Percentiles rank a stretch among this genome's conserved stretches.
Evolutionary conservation across 2,113 vertebrate species (phyloP).

Genomic region (Aramus guarauna): DNA sequence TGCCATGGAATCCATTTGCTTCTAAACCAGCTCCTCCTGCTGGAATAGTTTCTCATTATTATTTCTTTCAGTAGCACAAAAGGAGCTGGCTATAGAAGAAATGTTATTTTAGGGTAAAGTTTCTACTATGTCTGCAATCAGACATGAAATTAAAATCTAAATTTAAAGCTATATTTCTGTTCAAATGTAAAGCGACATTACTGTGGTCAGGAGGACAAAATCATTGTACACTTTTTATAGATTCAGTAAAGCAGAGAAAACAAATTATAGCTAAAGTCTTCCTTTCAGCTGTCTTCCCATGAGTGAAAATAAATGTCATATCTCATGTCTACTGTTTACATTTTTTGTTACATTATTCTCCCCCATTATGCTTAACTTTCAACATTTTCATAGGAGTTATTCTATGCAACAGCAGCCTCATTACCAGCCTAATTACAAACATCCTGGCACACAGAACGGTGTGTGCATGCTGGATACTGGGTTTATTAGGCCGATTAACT

Average conservation of each 20-base stretch:
- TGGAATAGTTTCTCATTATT: slow-evolving; percentile 81
- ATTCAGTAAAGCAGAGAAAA: slow-evolving; percentile 35
- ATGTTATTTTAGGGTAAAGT: slow-evolving; percentile 47
- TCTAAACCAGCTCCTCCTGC: slow-evolving; percentile 82
- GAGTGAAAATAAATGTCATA: slow-evolving; percentile 46
- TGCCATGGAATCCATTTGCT: slow-evolving; percentile 83
- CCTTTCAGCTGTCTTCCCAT: slow-evolving; percentile 3
- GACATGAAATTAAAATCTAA: slow-evolving; percentile 65
- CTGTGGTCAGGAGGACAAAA: slow-evolving; percentile 4
- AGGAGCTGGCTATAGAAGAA: slow-evolving; percentile 31
- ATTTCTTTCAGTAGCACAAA: slow-evolving; percentile 64
- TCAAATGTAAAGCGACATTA: background rate
- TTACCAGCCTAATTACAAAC: background rate
- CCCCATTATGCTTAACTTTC: slow-evolving; percentile 15
- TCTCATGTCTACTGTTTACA: slow-evolving; percentile 2
- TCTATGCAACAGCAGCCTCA: background rate
- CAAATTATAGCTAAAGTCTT: background rate
- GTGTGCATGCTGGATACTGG: background rate
- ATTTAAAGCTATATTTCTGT: slow-evolving; percentile 50
- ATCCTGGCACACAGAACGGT: background rate
- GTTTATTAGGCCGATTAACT: slow-evolving; percentile 1
- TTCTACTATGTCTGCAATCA: slow-evolving; percentile 27
- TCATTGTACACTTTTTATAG: slow-evolving; percentile 3
- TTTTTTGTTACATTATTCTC: slow-evolving; percentile 28
- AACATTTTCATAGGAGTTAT: background rate